These are phyloP conservation scores for Dipus sagitta DNA, from an alignment of 2,797 vertebrate genomes.

Conservation along the genomic window DNA sequence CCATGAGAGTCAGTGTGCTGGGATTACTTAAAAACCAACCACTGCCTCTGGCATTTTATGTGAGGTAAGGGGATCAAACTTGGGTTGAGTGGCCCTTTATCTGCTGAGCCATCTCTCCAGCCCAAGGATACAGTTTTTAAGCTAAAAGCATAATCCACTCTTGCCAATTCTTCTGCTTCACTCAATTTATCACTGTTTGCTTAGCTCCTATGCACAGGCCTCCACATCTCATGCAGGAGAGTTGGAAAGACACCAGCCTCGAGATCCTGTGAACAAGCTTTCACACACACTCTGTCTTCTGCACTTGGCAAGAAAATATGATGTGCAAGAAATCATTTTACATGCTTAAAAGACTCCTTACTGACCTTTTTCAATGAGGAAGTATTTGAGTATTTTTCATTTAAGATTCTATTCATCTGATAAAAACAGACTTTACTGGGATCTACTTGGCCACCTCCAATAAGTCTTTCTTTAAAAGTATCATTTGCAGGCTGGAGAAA, in stretches of 20 bases:
- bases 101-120: too few species aligned
- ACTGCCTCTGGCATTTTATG: too few species aligned
- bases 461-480: not conserved
- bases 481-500: not conserved
- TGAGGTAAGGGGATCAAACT: too few species aligned
- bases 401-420: not conserved
- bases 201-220: too few species aligned
- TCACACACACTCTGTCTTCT: not conserved
- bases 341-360: not conserved
- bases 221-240: rapidly evolving
- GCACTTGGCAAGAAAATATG: not conserved
- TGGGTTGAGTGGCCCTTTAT: too few species aligned
- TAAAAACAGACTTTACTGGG: not conserved
- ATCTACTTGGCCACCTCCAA: not conserved
- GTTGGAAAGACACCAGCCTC: rapidly evolving
- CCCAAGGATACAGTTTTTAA: not conserved
- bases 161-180: not conserved
- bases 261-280: rapidly evolving
- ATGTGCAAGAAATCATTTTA: not conserved
- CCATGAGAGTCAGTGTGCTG: too few species aligned
- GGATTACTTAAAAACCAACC: too few species aligned
- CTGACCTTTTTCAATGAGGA: not conserved
- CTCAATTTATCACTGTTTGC: rapidly evolving
- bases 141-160: not conserved
- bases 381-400: not conserved